phyloP scores from a whole-genome alignment of 2,113 vertebrate species.

The Albula goreensis region DNA sequence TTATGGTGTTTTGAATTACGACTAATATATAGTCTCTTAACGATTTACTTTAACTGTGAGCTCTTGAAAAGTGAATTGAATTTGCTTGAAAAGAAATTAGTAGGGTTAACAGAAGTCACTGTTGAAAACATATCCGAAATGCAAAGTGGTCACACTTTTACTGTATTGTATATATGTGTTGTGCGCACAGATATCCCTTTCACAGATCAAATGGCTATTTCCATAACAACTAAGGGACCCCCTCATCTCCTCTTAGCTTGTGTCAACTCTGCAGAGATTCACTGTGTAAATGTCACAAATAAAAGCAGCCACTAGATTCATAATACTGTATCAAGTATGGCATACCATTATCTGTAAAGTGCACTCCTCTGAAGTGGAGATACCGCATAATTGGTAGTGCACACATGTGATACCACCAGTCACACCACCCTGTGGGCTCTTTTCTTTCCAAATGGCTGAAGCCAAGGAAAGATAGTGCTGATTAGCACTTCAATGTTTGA shows the following conservation, averaged over 20 bases:
- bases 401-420: background rate
- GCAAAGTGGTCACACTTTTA: background rate
- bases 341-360: constrained; percentile 71
- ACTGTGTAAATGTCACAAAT: constrained; percentile 66
- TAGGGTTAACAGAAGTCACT: background rate
- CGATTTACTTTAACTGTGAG: no score
- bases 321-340: constrained; percentile 68
- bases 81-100: background rate
- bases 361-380: constrained; percentile 74
- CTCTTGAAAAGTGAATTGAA: background rate
- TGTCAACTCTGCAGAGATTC: constrained; percentile 60
- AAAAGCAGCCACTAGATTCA: constrained; percentile 60
- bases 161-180: background rate
- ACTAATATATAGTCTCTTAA: no score
- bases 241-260: constrained; percentile 45
- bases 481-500: background rate
- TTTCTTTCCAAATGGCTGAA: background rate
- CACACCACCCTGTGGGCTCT: background rate
- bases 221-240: constrained; percentile 41
- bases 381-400: constrained; percentile 76
- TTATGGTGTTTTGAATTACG: no score
- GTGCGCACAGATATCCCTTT: background rate
- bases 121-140: background rate
- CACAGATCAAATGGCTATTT: constrained; percentile 40
- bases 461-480: background rate